phyloP scores from a whole-genome alignment of 1,140 invertebrate species.

The Lanistes nyassanus region DNA sequence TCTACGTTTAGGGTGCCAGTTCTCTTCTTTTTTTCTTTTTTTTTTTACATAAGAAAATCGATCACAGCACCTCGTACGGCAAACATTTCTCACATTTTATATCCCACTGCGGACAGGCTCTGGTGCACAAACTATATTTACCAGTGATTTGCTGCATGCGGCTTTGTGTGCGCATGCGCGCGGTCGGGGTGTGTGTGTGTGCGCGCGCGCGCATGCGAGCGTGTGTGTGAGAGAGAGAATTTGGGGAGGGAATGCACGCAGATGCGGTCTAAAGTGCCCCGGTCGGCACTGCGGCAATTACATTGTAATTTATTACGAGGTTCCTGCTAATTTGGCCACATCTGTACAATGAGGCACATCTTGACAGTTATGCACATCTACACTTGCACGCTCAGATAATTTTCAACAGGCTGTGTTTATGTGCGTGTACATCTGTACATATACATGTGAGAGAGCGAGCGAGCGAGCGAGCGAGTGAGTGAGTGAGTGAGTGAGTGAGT shows the following conservation, averaged over 20 bases:
- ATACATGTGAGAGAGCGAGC: not conserved
- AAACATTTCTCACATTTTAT: too few species aligned
- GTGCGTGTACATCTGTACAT: not conserved
- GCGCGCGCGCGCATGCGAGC: not conserved
- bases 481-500: not conserved
- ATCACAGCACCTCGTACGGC: too few species aligned
- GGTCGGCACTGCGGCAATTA: not conserved
- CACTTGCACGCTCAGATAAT: not conserved
- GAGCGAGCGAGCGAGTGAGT: constrained; percentile 2
- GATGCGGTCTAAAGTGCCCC: not conserved
- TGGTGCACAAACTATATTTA: not conserved
- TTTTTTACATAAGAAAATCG: too few species aligned
- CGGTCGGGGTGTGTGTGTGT: not conserved
- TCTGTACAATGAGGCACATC: not conserved
- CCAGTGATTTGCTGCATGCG: constrained; percentile 2
- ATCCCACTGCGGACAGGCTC: not conserved
- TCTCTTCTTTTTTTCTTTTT: too few species aligned
- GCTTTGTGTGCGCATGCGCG: not conserved
- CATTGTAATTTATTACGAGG: not conserved
- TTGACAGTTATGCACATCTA: not conserved
- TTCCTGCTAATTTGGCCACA: not conserved
- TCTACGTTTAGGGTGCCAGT: too few species aligned
- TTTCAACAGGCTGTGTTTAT: not conserved
- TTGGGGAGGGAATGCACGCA: not conserved
- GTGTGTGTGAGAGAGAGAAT: constrained; percentile 1